Conservation (phyloP, 2,888 invertebrate species). For the Ennomos fuscantarius region DNA sequence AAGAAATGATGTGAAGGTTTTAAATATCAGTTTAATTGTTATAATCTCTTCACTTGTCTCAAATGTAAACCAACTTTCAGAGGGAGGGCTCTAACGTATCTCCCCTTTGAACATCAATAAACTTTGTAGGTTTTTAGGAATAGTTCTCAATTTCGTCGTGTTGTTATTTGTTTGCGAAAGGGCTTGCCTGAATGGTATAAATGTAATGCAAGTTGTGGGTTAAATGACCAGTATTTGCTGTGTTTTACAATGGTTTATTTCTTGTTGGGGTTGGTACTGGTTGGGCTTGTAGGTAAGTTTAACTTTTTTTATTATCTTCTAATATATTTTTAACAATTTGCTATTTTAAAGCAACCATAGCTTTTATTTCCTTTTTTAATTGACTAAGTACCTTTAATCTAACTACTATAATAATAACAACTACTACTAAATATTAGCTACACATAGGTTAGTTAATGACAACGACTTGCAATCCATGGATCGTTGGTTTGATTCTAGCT, state of each 20-base stretch:
- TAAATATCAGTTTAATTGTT: slow-evolving; percentile 64
- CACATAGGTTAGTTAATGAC: too few relatives aligned
- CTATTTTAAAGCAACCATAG: slow-evolving; percentile 1
- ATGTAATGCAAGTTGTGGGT: slow-evolving; percentile 23
- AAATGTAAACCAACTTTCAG: slow-evolving; percentile 3
- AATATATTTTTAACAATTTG: neutral
- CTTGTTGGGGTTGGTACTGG: slow-evolving; percentile 35
- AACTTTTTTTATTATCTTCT: too few relatives aligned
- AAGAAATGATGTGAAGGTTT: slow-evolving; percentile 72
- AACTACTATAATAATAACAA: too few relatives aligned
- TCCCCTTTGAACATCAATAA: slow-evolving; percentile 19
- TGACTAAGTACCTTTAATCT: neutral
- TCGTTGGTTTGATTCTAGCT: too few relatives aligned
- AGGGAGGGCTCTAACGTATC: slow-evolving; percentile 4
- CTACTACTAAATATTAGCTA: too few relatives aligned
- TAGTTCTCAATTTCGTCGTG: neutral
- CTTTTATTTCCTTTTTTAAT: neutral
- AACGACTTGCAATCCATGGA: too few relatives aligned
- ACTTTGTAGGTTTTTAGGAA: slow-evolving; percentile 39
- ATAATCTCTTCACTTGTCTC: slow-evolving; percentile 56
- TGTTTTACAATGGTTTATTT: slow-evolving; percentile 34
- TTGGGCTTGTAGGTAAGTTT: slow-evolving; percentile 41
- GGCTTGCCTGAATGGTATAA: slow-evolving; percentile 32
- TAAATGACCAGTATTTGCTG: slow-evolving; percentile 33
- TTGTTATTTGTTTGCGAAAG: slow-evolving; percentile 6